These are phyloP conservation scores for Mycetomoellerius zeteki DNA, from an alignment of 1,140 invertebrate species.

Conservation along the genomic window DNA sequence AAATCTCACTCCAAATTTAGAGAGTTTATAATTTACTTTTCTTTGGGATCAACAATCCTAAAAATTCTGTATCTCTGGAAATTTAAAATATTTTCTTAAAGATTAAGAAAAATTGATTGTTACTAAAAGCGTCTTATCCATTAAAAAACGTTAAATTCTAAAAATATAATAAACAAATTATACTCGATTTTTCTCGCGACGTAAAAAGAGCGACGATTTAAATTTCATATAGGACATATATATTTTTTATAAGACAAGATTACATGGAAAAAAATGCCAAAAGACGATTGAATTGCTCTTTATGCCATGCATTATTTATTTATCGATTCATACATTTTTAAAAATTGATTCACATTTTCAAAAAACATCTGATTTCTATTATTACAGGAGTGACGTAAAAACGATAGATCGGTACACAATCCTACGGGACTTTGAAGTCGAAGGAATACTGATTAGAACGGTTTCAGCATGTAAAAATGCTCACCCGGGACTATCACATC, in stretches of 20 bases:
- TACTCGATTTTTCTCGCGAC: not conserved
- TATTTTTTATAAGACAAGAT: not conserved
- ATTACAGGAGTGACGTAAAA: conserved; percentile 70
- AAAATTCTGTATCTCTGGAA: not conserved
- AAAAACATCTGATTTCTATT: conserved; percentile 73
- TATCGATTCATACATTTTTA: conserved; percentile 76
- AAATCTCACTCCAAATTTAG: too few species aligned
- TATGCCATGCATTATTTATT: conserved; percentile 76
- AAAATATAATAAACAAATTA: not conserved
- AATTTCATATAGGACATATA: not conserved
- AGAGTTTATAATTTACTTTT: not conserved
- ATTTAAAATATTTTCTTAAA: not conserved
- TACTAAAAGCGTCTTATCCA: not conserved
- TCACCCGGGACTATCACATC: conserved; percentile 29
- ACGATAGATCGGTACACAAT: conserved; percentile 70
- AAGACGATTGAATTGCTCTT: not conserved
- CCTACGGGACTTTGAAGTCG: conserved; percentile 63
- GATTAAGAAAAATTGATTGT: not conserved
- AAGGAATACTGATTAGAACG: conserved; percentile 74
- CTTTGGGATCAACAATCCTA: too few species aligned
- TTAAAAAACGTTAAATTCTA: not conserved
- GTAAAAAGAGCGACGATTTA: not conserved
- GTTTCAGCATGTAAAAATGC: conserved; percentile 59
- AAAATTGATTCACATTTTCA: conserved; percentile 73
- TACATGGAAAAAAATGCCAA: not conserved